phyloP scores from a whole-genome alignment of 1,140 invertebrate species.

The Drosophila kurseongensis region DNA sequence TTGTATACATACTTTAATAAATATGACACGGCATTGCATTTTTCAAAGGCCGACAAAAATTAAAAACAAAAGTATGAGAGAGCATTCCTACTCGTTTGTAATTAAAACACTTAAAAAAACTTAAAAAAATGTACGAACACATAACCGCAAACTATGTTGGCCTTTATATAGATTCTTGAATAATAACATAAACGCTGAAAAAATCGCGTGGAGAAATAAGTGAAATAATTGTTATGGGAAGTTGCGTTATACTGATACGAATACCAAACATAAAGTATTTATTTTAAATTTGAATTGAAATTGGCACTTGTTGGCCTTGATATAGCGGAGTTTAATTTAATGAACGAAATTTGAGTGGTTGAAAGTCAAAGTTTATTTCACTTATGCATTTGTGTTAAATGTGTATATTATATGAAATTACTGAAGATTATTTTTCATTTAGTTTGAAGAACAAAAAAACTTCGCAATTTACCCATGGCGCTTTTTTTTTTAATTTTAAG shows the following conservation, averaged over 20 bases:
- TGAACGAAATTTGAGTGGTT: neutral
- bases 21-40: no score
- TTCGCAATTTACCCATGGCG: no score
- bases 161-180: neutral
- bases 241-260: neutral
- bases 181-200: neutral
- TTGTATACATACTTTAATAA: no score
- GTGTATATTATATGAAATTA: no score
- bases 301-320: neutral
- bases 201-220: neutral
- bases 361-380: no score
- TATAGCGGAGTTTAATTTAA: neutral
- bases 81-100: neutral
- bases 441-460: no score
- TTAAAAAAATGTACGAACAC: neutral
- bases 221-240: conserved; percentile 5
- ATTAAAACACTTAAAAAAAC: conserved; percentile 12
- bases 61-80: neutral
- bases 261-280: neutral
- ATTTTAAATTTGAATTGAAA: neutral
- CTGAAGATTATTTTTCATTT: no score
- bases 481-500: no score
- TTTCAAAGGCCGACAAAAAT: neutral
- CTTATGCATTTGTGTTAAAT: no score
- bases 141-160: conserved; percentile 3